Evolutionary conservation across 1,140 invertebrate species (phyloP).

Genomic region (Bombus sylvicola): DNA sequence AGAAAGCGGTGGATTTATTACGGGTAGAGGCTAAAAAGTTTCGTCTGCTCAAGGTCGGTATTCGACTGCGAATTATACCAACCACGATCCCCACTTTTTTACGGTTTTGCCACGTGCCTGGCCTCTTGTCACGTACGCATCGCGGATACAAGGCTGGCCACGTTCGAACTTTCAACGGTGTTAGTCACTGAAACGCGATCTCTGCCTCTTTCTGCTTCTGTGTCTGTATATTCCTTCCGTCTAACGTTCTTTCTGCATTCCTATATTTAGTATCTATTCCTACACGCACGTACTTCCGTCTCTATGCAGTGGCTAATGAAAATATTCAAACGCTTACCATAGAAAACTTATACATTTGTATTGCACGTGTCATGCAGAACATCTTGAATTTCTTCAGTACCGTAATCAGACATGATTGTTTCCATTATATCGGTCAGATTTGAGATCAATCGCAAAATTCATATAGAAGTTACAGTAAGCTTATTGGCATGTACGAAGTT

Average conservation of each 20-base stretch:
- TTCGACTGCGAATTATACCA: not conserved
- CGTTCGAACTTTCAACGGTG: not conserved
- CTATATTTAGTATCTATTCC: not conserved
- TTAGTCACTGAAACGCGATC: not conserved
- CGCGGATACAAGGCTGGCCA: not conserved
- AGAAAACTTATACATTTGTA: too few species aligned
- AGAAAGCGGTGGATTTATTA: not conserved
- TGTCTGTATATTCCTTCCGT: not conserved
- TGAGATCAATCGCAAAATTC: too few species aligned
- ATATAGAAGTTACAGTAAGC: too few species aligned
- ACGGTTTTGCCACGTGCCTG: conserved; percentile 4
- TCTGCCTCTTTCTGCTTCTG: not conserved
- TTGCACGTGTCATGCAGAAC: too few species aligned
- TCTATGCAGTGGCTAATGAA: too few species aligned
- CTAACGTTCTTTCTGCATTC: not conserved
- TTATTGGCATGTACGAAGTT: too few species aligned
- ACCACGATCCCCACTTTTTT: not conserved
- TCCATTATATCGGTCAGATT: too few species aligned
- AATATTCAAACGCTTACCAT: too few species aligned
- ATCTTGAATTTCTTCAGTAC: too few species aligned
- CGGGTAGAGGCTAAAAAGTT: not conserved
- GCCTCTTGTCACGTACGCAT: not conserved
- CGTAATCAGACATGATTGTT: too few species aligned
- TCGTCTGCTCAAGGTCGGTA: not conserved
- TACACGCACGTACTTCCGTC: not conserved